phyloP scores from a whole-genome alignment of 1,140 invertebrate genomes.

The Zaprionus camerounensis region DNA sequence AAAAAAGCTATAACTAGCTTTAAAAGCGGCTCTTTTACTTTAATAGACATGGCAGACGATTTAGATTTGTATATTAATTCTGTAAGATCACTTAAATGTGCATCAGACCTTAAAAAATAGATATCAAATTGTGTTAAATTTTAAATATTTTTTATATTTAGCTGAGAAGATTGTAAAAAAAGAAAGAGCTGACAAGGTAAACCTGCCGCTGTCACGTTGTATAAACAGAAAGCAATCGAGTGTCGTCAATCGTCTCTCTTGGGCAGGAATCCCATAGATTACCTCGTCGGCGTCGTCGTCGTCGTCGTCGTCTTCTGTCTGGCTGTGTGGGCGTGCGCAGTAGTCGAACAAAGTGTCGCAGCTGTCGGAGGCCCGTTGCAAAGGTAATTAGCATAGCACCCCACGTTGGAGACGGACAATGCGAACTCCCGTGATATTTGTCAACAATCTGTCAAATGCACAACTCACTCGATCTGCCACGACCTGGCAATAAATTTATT shows the following conservation, averaged over 20 bases:
- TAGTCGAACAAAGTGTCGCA: conserved; percentile 57
- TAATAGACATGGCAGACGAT: background rate
- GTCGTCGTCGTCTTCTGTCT: background rate
- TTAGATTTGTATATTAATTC: background rate
- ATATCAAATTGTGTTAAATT: background rate
- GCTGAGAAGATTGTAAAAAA: background rate
- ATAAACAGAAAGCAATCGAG: conserved; percentile 1
- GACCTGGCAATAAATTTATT: conserved; percentile 54
- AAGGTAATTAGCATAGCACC: conserved; percentile 68
- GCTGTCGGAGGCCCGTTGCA: conserved; percentile 60
- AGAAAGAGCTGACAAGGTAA: background rate
- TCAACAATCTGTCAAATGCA: conserved; percentile 72
- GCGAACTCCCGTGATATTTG: conserved; percentile 61
- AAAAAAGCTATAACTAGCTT: background rate
- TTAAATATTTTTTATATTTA: conserved; percentile 3
- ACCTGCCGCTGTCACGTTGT: background rate
- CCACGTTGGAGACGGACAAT: conserved; percentile 21
- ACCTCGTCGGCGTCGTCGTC: conserved; percentile 16
- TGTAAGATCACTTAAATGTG: background rate
- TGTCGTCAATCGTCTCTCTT: background rate
- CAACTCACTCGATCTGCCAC: conserved; percentile 18
- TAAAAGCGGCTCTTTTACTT: background rate
- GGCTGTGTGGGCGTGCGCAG: conserved; percentile 47
- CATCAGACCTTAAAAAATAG: background rate
- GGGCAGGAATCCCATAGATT: conserved; percentile 50